Conservation (phyloP, 2,113 vertebrate genomes). For the Mormyrus iriodes region DNA sequence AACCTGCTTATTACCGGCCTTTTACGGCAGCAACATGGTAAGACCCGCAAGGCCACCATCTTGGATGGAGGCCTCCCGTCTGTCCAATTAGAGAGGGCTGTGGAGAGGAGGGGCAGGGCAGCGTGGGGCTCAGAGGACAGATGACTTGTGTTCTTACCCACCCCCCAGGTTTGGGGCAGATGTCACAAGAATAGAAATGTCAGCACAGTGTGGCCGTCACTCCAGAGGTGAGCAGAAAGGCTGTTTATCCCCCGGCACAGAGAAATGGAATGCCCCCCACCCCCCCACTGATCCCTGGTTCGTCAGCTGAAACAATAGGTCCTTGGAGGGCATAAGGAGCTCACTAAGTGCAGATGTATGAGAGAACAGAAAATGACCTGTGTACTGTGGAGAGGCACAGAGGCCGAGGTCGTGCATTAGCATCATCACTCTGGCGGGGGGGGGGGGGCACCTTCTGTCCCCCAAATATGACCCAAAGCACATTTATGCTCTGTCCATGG, state of each 20-base stretch:
- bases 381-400: background rate
- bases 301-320: constrained; percentile 28
- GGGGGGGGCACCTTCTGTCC: too few species aligned
- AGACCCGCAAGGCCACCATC: background rate
- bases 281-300: background rate
- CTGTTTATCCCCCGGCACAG: background rate
- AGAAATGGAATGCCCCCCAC: background rate
- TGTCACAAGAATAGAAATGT: constrained; percentile 24
- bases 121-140: background rate
- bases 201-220: constrained; percentile 25
- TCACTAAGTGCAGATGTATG: constrained; percentile 27
- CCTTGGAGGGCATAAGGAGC: constrained; percentile 22
- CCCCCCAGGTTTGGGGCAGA: background rate
- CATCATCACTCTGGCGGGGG: background rate
- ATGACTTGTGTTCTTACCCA: too few species aligned
- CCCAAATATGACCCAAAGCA: background rate
- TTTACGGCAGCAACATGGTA: background rate
- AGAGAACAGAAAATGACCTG: constrained; percentile 7
- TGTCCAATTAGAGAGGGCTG: background rate
- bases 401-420: background rate
- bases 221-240: constrained; percentile 26
- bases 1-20: background rate
- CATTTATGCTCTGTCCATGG: background rate
- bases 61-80: background rate
- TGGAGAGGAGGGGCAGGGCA: background rate